Conservation (phyloP, 30 jellyfish, hydroid and myxozoan genomes). For the Cassiopea xamachana region DNA sequence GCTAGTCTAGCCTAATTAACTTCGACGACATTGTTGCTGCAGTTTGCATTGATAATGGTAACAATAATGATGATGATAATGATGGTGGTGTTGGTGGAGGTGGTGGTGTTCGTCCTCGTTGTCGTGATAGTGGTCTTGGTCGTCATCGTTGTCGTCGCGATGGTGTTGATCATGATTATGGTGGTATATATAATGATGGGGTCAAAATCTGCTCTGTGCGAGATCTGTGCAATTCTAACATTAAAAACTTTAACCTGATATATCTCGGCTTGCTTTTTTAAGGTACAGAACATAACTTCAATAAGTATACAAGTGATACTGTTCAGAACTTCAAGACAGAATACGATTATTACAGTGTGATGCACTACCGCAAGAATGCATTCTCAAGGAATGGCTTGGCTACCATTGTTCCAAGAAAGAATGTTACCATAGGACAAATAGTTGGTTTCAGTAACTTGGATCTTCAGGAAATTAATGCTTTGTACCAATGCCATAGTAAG, state of each 20-base stretch:
- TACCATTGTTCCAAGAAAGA: slow-evolving; percentile 14
- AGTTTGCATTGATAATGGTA: too few relatives aligned
- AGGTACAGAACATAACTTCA: slow-evolving; percentile 46
- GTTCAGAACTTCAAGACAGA: slow-evolving; percentile 21
- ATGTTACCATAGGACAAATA: slow-evolving; percentile 26
- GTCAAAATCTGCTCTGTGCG: too few relatives aligned
- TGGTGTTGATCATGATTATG: too few relatives aligned
- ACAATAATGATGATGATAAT: too few relatives aligned
- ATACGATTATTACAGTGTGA: slow-evolving; percentile 37
- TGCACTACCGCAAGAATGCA: slow-evolving; percentile 36
- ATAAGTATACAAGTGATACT: background rate
- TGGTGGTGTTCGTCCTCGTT: too few relatives aligned
- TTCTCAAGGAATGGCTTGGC: slow-evolving; percentile 43
- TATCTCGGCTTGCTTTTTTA: background rate
- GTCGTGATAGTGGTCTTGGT: too few relatives aligned
- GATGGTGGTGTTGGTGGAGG: too few relatives aligned
- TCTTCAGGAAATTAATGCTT: slow-evolving; percentile 28
- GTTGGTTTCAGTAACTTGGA: slow-evolving; percentile 27
- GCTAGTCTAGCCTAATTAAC: too few relatives aligned
- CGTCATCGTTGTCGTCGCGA: too few relatives aligned
- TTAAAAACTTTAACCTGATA: background rate
- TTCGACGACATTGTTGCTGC: too few relatives aligned
- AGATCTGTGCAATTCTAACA: too few relatives aligned
- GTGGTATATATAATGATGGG: too few relatives aligned
- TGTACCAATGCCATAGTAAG: slow-evolving; percentile 58